These are phyloP conservation scores for Latrodectus geometricus DNA, from an alignment of 1,140 invertebrate species.

Conservation along the genomic window DNA sequence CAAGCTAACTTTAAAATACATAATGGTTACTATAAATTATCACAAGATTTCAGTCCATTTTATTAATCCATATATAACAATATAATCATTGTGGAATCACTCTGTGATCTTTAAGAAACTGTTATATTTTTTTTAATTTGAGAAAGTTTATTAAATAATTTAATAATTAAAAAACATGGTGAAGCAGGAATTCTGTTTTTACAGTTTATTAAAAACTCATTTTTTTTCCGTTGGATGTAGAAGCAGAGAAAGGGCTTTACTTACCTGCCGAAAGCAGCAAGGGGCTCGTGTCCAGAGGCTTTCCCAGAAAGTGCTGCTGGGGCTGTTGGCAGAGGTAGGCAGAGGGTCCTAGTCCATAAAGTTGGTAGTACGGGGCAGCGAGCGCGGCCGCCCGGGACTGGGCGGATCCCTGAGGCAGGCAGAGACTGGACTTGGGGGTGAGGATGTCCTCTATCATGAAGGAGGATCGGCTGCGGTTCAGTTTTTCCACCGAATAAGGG, in stretches of 20 bases:
- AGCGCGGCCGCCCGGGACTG: constrained; percentile 24
- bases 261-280: constrained; percentile 60
- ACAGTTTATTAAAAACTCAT: too few species aligned
- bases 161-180: too few species aligned
- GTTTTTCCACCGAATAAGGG: constrained; percentile 45
- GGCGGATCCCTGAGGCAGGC: constrained; percentile 26
- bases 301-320: constrained; percentile 54
- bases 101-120: too few species aligned
- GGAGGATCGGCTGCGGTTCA: constrained; percentile 39
- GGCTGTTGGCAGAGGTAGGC: constrained; percentile 51
- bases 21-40: too few species aligned
- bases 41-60: too few species aligned
- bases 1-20: too few species aligned
- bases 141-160: too few species aligned
- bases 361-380: constrained; percentile 52
- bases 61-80: too few species aligned
- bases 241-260: not conserved
- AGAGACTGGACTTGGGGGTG: constrained; percentile 54
- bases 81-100: too few species aligned
- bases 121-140: too few species aligned
- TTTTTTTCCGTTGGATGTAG: too few species aligned
- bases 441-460: constrained; percentile 63
- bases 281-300: constrained; percentile 55
- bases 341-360: constrained; percentile 54
- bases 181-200: too few species aligned